Evolutionary conservation across 2,888 invertebrate genomes (phyloP).

Genomic region (Hedya salicella): DNA sequence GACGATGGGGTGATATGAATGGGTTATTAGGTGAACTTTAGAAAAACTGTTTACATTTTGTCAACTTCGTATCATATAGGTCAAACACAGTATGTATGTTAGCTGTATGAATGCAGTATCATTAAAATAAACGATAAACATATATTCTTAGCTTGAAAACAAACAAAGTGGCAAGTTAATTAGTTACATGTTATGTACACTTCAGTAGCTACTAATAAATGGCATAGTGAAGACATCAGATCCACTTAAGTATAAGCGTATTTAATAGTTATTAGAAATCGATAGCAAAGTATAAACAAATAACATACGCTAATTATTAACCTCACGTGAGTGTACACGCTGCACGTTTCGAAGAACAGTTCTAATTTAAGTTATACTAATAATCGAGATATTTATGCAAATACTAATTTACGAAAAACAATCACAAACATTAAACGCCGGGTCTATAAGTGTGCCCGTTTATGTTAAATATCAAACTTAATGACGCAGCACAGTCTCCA

Average conservation of each 20-base stretch:
- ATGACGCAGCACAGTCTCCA: no score
- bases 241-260: not conserved
- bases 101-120: not conserved
- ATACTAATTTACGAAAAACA: no score
- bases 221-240: conserved; percentile 17
- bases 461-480: no score
- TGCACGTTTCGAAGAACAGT: not conserved
- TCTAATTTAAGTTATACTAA: not conserved
- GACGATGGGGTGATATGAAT: not conserved
- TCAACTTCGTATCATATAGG: not conserved
- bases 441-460: no score
- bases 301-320: not conserved
- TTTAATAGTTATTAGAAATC: conserved; percentile 8
- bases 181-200: conserved; percentile 1
- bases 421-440: no score
- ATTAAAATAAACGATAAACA: not conserved
- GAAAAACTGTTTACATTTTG: not conserved
- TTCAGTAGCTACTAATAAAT: conserved; percentile 14
- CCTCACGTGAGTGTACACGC: not conserved
- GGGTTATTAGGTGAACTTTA: not conserved
- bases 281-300: conserved; percentile 11
- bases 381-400: not conserved
- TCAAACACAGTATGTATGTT: not conserved
- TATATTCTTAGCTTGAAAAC: not conserved
- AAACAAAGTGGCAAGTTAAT: conserved; percentile 29